Conservation (phyloP, 2,888 invertebrate species). For the Osmoderma eremita region DNA sequence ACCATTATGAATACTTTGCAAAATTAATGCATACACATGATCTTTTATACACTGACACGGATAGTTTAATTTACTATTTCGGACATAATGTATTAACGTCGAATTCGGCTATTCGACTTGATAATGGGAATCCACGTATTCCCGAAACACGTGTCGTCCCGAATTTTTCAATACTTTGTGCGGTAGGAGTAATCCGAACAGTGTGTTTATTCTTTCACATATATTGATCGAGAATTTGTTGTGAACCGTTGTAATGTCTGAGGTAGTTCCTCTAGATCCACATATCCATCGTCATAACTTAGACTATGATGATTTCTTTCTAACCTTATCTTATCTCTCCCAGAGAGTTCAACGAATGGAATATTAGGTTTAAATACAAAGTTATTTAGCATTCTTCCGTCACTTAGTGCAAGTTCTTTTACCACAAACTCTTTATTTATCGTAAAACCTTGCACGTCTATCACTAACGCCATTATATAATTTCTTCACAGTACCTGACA, state of each 20-base stretch:
- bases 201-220: neutral
- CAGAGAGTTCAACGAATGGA: neutral
- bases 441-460: neutral
- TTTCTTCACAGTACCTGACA: conserved; percentile 7
- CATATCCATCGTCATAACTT: neutral
- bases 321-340: neutral
- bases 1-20: too few species aligned
- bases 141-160: neutral
- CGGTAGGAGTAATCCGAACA: too few species aligned
- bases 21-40: too few species aligned
- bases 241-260: neutral
- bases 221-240: neutral
- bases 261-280: neutral
- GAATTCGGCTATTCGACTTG: neutral
- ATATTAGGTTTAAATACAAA: neutral
- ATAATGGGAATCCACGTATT: neutral
- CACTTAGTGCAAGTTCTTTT: neutral
- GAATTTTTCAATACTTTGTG: too few species aligned
- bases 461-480: neutral
- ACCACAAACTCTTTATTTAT: neutral
- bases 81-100: too few species aligned
- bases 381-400: neutral
- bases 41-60: too few species aligned
- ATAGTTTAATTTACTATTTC: too few species aligned
- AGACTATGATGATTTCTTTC: neutral